Evolutionary conservation across 2,797 vertebrate species (phyloP), one percentile per base, ranked within the genome.

Genomic region (Gallinago stenura): DNA sequence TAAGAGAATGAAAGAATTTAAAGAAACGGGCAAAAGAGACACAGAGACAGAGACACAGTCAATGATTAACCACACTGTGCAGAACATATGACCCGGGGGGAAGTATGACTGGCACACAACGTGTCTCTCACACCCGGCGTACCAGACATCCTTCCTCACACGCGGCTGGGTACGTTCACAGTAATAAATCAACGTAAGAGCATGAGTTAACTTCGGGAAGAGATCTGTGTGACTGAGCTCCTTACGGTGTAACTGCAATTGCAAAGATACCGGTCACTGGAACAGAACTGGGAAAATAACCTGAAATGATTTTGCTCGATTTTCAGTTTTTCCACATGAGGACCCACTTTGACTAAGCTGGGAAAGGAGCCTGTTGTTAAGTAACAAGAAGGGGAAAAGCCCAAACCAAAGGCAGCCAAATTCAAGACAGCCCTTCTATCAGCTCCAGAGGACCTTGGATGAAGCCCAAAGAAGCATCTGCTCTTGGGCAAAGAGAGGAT

Each of bases 251-350:
- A 86, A 83, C 45, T 65, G 57, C 79, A 92, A 71, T 70, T 66
- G 60, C 48, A 61, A 77, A 56, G 62, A 84, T 20, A 56, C 17
- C 9, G 1, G 33, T 25, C 60, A 87, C 2, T 80, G 75, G 88
- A 92, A 90, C 25, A 92, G 62, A 94, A 87, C 45, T 15, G 11
- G 15, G 30, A 41, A 35, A 60, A 73, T 20, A 1, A 4, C 3
- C 35, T 57, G n/a, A 75, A 93, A 83, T 41, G 3, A 70, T 94
- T 96, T 87, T 95, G 73, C 86, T 95, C 4, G 2, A 87, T 93
- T 95, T 95, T 96, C 73, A 57, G 50, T 83, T 95, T 95, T 96
- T 95, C 93, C 93, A 94, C 91, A 78, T 71, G 89, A 95, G 57
- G 61, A 94, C 33, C 48, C 90, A 61, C 91, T 90, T 89, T 91